Conservation (phyloP, 2,888 invertebrate genomes). For the Sminthurinus aureus region DNA sequence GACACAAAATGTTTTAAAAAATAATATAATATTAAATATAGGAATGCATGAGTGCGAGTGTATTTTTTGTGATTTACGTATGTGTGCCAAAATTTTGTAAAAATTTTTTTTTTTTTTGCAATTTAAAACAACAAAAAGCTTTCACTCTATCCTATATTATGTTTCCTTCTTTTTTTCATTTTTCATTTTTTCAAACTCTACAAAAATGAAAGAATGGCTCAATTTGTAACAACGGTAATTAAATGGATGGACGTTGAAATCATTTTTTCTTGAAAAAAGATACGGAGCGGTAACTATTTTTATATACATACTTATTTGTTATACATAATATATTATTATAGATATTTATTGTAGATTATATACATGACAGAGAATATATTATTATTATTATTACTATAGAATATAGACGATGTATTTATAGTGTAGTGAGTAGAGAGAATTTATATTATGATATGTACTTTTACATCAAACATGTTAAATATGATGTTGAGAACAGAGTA, state of each 20-base stretch:
- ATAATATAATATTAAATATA: too few species aligned
- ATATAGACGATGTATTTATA: too few species aligned
- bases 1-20: too few species aligned
- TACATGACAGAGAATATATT: too few species aligned
- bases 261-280: not conserved
- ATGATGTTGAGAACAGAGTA: too few species aligned
- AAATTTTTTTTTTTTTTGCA: not conserved
- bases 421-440: too few species aligned
- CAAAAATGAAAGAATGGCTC: not conserved
- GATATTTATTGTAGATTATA: not conserved
- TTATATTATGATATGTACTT: too few species aligned
- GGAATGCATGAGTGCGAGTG: not conserved
- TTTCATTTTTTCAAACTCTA: too few species aligned
- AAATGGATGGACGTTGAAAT: conserved; percentile 1
- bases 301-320: conserved; percentile 9
- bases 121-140: not conserved
- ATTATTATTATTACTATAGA: too few species aligned
- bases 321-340: not conserved
- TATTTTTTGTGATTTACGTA: not conserved
- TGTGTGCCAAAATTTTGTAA: not conserved
- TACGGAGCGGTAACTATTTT: conserved; percentile 26
- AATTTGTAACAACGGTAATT: conserved; percentile 21
- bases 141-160: too few species aligned
- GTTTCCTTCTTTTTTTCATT: not conserved
- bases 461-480: too few species aligned